A percentile compares a stretch with the other conserved stretches of the same genome.
phyloP scores from a whole-genome alignment of 2,113 vertebrate species.

The Saguinus imperator region DNA sequence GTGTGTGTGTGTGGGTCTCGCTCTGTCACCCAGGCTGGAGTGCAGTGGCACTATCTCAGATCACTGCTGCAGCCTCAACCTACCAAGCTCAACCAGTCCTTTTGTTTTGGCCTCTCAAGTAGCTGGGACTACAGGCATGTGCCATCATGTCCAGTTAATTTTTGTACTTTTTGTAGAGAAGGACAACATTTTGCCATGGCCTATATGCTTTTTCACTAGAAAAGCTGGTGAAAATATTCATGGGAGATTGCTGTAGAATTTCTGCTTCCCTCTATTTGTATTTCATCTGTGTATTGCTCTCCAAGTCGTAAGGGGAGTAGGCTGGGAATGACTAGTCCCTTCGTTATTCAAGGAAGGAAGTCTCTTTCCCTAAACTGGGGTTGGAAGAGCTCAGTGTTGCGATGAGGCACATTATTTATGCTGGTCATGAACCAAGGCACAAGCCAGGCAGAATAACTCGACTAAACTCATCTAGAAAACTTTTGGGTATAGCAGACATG shows the following conservation, averaged over 20 bases:
- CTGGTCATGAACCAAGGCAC: background rate
- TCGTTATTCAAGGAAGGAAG: background rate
- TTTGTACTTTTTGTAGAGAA: too few relatives aligned
- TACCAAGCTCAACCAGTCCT: too few relatives aligned
- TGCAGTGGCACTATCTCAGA: too few relatives aligned
- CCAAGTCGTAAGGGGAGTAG: background rate
- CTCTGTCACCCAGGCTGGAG: too few relatives aligned
- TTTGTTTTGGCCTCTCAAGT: too few relatives aligned
- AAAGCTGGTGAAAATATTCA: constrained; percentile 19
- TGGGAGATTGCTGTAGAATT: background rate
- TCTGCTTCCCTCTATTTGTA: background rate
- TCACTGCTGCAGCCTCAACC: too few relatives aligned
- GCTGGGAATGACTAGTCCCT: background rate
- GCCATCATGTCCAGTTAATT: too few relatives aligned
- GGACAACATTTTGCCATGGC: too few relatives aligned
- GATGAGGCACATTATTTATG: background rate
- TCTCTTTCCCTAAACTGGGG: background rate
- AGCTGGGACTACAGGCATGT: too few relatives aligned
- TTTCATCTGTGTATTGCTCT: background rate
- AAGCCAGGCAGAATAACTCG: background rate
- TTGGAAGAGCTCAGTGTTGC: background rate
- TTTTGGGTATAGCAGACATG: background rate
- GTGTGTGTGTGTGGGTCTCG: too few relatives aligned
- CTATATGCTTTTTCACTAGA: background rate
- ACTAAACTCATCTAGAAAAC: constrained; percentile 9